phyloP scores from a whole-genome alignment of 2,888 invertebrate species.

The Ennomos quercinarius region DNA sequence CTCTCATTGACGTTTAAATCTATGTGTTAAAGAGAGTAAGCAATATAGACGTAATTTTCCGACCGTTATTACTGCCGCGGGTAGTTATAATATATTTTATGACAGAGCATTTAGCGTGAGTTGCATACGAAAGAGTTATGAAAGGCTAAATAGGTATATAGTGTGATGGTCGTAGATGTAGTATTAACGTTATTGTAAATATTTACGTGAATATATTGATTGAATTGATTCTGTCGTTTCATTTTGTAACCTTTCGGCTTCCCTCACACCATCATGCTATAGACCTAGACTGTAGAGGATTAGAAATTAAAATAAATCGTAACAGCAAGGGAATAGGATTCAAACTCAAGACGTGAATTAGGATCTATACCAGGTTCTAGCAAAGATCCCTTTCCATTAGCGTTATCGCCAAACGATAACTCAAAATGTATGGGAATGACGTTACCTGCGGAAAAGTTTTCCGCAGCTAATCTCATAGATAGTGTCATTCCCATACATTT shows the following conservation, averaged over 20 bases:
- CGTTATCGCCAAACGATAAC: too few relatives aligned
- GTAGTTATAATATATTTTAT: background rate
- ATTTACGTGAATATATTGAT: conserved; percentile 68
- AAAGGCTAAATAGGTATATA: conserved; percentile 59
- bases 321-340: background rate
- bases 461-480: too few relatives aligned
- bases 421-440: too few relatives aligned
- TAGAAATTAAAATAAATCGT: background rate
- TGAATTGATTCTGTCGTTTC: conserved; percentile 66
- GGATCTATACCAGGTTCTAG: too few relatives aligned
- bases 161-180: conserved; percentile 75
- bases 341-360: too few relatives aligned
- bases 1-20: too few relatives aligned
- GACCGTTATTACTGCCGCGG: too few relatives aligned
- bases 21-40: too few relatives aligned
- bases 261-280: conserved; percentile 80
- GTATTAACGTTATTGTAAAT: conserved; percentile 57
- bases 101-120: conserved; percentile 15
- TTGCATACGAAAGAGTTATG: conserved; percentile 24
- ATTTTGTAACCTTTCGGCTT: conserved; percentile 62
- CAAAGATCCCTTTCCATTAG: too few relatives aligned
- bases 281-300: conserved; percentile 33
- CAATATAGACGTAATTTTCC: too few relatives aligned
- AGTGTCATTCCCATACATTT: too few relatives aligned
- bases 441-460: too few relatives aligned